phyloP scores from a whole-genome alignment of 2,113 vertebrate genomes.

The Fregetta grallaria region DNA sequence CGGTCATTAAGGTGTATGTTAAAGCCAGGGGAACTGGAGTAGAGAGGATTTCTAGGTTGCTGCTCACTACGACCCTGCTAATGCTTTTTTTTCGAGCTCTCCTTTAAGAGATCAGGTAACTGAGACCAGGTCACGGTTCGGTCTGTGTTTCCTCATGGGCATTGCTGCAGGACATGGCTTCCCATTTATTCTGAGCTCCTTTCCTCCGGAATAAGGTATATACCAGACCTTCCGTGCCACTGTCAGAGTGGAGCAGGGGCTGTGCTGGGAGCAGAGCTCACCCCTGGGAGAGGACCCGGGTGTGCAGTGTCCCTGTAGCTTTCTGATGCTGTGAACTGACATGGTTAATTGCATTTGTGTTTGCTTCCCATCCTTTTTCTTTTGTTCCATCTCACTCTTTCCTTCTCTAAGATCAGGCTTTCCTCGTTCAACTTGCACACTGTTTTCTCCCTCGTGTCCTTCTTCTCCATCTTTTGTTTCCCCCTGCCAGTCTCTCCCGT shows the following conservation, averaged over 20 bases:
- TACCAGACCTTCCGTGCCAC: background rate
- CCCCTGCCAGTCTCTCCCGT: fast-evolving
- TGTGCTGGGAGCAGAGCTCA: background rate
- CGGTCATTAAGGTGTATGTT: background rate
- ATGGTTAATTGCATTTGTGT: background rate
- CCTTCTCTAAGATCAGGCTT: background rate
- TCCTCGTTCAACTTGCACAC: background rate
- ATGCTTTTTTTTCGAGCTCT: background rate
- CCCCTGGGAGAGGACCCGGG: fast-evolving
- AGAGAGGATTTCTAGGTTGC: background rate
- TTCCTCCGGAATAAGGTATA: background rate
- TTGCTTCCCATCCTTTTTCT: background rate
- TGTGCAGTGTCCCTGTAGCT: background rate
- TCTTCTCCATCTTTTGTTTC: background rate
- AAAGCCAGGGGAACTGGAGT: background rate
- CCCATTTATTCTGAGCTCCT: background rate
- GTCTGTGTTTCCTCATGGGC: fast-evolving
- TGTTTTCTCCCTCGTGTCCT: fast-evolving
- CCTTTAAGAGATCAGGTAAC: background rate
- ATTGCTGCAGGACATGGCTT: background rate
- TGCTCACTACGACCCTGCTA: background rate
- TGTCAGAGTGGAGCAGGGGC: background rate
- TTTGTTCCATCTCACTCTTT: background rate
- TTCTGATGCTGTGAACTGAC: background rate
- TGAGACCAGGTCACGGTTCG: background rate